Evolutionary conservation across 2,888 invertebrate genomes (phyloP).

Genomic region (Pomacea canaliculata): DNA sequence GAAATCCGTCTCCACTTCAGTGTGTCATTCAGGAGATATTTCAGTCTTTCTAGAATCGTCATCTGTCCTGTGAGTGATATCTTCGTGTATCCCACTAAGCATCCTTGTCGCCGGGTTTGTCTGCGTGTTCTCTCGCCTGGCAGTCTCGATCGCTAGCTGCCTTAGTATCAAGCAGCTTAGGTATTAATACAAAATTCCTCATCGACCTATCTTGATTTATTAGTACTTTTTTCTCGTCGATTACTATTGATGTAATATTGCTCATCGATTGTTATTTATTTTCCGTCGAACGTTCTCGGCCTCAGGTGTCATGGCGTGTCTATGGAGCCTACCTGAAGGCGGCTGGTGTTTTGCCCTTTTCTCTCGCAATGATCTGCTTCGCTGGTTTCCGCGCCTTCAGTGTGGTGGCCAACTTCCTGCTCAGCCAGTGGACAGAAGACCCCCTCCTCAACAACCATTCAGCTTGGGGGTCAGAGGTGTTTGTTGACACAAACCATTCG

Average conservation of each 20-base stretch:
- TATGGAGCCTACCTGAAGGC: conserved; percentile 31
- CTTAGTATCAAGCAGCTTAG: too few species aligned
- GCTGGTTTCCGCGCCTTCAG: conserved; percentile 52
- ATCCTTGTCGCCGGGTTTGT: not conserved
- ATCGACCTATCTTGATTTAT: too few species aligned
- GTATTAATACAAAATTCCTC: too few species aligned
- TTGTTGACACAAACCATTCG: conserved; percentile 10
- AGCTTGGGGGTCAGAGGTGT: conserved; percentile 19
- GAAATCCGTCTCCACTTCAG: not conserved
- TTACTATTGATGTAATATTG: too few species aligned
- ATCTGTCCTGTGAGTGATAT: not conserved
- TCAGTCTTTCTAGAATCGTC: not conserved
- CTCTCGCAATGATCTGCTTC: conserved; percentile 19
- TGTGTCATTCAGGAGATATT: not conserved
- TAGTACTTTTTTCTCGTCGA: too few species aligned
- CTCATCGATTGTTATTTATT: not conserved
- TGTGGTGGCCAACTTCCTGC: conserved; percentile 64
- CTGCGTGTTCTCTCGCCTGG: not conserved
- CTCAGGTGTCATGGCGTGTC: conserved; percentile 23
- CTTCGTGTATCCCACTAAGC: not conserved
- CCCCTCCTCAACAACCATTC: conserved; percentile 38
- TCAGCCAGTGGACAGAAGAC: conserved; percentile 68
- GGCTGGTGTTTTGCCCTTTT: conserved; percentile 23
- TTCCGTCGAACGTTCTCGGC: not conserved
- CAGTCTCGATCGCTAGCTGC: too few species aligned